phyloP scores from a whole-genome alignment of 2,113 vertebrate genomes.

The Lepus americanus region DNA sequence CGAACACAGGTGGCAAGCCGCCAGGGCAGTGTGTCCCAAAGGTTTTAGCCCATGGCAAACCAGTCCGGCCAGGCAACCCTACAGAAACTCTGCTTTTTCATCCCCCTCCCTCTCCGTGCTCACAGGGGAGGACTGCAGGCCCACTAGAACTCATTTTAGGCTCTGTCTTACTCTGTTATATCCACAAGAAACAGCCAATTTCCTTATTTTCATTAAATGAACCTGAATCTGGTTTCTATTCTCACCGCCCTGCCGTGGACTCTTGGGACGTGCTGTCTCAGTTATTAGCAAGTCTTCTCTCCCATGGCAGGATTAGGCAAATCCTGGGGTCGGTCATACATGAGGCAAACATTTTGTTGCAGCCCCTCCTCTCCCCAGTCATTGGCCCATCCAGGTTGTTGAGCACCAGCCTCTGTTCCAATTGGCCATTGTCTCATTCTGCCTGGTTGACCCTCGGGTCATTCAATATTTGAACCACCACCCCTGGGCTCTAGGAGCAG shows the following conservation, averaged over 20 bases:
- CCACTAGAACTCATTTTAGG: slow-evolving; percentile 25
- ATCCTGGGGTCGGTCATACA: not conserved
- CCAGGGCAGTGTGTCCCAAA: not conserved
- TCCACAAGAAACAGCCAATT: slow-evolving; percentile 5
- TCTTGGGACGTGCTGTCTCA: not conserved
- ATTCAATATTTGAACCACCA: not conserved
- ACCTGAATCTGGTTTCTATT: slow-evolving; percentile 55
- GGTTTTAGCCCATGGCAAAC: not conserved
- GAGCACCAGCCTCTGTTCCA: not conserved
- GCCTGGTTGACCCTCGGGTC: not conserved
- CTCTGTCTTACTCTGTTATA: not conserved
- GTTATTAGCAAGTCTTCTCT: not conserved
- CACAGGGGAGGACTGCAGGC: not conserved
- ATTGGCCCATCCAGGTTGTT: not conserved
- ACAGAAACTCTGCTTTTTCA: slow-evolving; percentile 13
- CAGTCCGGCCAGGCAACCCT: not conserved
- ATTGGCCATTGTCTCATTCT: slow-evolving; percentile 31
- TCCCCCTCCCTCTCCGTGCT: not conserved
- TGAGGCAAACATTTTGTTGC: not conserved
- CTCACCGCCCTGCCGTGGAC: not conserved
- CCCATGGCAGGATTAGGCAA: not conserved
- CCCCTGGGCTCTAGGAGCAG: not conserved
- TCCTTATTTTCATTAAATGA: slow-evolving; percentile 44
- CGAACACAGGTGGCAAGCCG: not conserved
- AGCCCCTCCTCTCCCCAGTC: not conserved